Percentiles rank a stretch among this genome's conserved stretches.
phyloP scores from a whole-genome alignment of 2,888 invertebrate genomes.

The Acrocera orbiculus region DNA sequence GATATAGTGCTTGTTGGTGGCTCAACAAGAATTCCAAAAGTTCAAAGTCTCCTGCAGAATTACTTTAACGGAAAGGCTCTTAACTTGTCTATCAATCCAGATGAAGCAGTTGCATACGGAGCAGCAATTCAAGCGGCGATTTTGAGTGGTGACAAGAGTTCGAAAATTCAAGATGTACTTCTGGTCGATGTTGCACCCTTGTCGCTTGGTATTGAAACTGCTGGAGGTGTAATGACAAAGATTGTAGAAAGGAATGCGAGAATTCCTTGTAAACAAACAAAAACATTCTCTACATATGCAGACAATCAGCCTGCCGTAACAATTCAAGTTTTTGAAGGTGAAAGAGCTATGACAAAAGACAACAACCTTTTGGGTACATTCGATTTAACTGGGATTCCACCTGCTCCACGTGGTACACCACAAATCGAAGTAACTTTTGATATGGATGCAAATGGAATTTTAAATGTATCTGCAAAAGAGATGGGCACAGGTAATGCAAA shows the following conservation, averaged over 20 bases:
- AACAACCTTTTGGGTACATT: constrained; percentile 91
- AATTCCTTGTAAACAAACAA: constrained; percentile 54
- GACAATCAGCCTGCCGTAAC: constrained; percentile 66
- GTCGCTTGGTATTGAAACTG: constrained; percentile 60
- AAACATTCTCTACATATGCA: constrained; percentile 61
- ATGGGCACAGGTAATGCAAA: constrained; percentile 48
- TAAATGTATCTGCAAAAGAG: constrained; percentile 68
- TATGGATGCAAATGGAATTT: constrained; percentile 86
- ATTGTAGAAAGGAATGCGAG: constrained; percentile 53
- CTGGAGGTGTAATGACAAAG: constrained; percentile 65
- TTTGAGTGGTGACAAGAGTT: constrained; percentile 48
- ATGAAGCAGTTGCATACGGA: constrained; percentile 66
- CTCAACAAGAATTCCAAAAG: constrained; percentile 62
- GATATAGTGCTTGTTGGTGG: constrained; percentile 71
- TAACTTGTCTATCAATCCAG: constrained; percentile 60
- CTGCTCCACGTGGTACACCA: constrained; percentile 76
- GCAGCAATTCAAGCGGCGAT: constrained; percentile 60
- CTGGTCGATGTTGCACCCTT: constrained; percentile 50
- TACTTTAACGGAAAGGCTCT: constrained; percentile 57
- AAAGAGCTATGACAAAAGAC: constrained; percentile 80
- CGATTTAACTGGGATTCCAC: constrained; percentile 87
- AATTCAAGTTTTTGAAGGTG: constrained; percentile 58
- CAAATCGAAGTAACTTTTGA: constrained; percentile 70
- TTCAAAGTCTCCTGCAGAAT: constrained; percentile 53
- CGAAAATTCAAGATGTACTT: constrained; percentile 54